Conservation (phyloP, 2,797 vertebrate genomes). For the Cetoscarus ocellatus region DNA sequence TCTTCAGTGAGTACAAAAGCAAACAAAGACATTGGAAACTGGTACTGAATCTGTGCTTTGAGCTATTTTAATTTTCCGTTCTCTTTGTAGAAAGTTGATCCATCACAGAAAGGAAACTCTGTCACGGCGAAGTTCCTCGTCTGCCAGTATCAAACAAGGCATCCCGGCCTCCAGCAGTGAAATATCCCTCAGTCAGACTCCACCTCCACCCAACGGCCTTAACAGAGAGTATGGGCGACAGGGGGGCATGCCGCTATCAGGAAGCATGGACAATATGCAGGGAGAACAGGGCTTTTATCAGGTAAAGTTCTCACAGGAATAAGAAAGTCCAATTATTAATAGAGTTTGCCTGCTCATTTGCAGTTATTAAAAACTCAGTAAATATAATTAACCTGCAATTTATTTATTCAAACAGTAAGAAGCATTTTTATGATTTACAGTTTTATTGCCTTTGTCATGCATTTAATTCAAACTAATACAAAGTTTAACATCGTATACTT, state of each 20-base stretch:
- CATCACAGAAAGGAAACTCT: slow-evolving; percentile 97
- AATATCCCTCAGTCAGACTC: slow-evolving; percentile 87
- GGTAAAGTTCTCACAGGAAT: slow-evolving; percentile 75
- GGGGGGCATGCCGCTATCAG: slow-evolving; percentile 87
- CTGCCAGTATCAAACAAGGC: slow-evolving; percentile 80
- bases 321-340: neutral
- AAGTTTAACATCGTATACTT: too few relatives aligned
- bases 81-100: slow-evolving; percentile 91
- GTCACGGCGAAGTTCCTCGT: slow-evolving; percentile 88
- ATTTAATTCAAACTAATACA: too few relatives aligned
- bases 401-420: too few relatives aligned
- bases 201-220: slow-evolving; percentile 90
- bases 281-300: slow-evolving; percentile 89
- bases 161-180: slow-evolving; percentile 92
- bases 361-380: neutral
- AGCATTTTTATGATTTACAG: too few relatives aligned
- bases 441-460: too few relatives aligned
- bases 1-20: slow-evolving; percentile 90
- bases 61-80: neutral
- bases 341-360: neutral
- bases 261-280: slow-evolving; percentile 85
- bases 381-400: too few relatives aligned
- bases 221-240: slow-evolving; percentile 88
- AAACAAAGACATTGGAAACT: neutral
- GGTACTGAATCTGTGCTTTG: neutral